Conservation (phyloP, 2,888 invertebrate species). For the Cryptus armator region DNA sequence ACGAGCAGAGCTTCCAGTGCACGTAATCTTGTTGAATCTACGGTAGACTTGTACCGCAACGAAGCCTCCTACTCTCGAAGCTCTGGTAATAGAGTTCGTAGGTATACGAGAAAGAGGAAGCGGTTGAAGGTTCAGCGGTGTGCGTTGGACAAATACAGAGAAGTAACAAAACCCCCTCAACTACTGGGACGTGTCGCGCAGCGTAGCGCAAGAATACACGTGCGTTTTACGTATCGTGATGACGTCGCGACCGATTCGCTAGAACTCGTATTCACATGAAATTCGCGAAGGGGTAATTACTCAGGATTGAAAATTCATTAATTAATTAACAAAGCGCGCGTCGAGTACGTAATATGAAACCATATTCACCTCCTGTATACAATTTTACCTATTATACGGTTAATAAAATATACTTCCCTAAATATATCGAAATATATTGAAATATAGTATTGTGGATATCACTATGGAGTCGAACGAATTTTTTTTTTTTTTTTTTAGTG, state of each 20-base stretch:
- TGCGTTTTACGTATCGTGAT: slow-evolving; percentile 18
- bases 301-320: neutral
- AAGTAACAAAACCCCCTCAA: slow-evolving; percentile 35
- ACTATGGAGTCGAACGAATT: too few relatives aligned
- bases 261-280: too few relatives aligned
- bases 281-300: neutral
- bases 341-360: too few relatives aligned
- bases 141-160: slow-evolving; percentile 13
- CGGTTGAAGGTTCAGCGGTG: slow-evolving; percentile 26
- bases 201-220: slow-evolving; percentile 30
- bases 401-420: too few relatives aligned
- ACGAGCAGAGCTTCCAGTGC: slow-evolving; percentile 17
- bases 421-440: too few relatives aligned
- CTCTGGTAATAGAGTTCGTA: slow-evolving; percentile 39
- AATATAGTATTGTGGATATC: too few relatives aligned
- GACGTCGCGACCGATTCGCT: neutral
- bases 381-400: too few relatives aligned
- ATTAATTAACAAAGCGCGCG: too few relatives aligned
- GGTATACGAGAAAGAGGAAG: slow-evolving; percentile 38
- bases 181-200: slow-evolving; percentile 28
- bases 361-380: too few relatives aligned
- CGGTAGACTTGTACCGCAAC: slow-evolving; percentile 22
- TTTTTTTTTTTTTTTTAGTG: too few relatives aligned
- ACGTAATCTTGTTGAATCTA: slow-evolving; percentile 55
- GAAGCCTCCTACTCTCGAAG: slow-evolving; percentile 16